Evolutionary conservation across 2,888 invertebrate genomes (phyloP), one percentile per base, ranked within the genome.

Genomic region (Athalia cordata): DNA sequence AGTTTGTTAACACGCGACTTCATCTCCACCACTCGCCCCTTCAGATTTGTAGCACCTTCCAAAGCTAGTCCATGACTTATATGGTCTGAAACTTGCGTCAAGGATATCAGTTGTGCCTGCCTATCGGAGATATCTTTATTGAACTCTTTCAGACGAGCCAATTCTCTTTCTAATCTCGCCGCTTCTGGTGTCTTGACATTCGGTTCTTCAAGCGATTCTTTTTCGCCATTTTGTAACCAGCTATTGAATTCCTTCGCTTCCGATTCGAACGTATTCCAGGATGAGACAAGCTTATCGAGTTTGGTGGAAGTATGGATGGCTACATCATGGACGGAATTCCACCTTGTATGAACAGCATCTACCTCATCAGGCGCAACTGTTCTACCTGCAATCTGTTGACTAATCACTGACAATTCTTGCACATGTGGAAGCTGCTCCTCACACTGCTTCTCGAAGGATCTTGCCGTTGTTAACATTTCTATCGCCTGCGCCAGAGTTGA

Each of bases 51-150:
- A 0, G 95, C 94, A 5, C 96, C 96, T 89, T 97, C 97, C 0
- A 96, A 93, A 59, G 95, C 94, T 72, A 97, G 91, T 81, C 93
- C 93, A 84, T 96, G 94, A 79, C 95, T 94, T 43, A 97, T 94
- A 78, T 94, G 94, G 87, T 97, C 97, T 81, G 95, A 95, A 66
- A 93, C 93, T 88, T 97, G 96, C 0, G 95, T 95, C 64, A 97
- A 89, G 0, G 94, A 93, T 61, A 96, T 95, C 65, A 97, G 91
- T 88, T 96, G 96, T 0, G 96, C 95, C 90, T 96, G 96, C 84
- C 97, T 96, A 86, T 96, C 95, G 0, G 95, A 95, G 82, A 98
- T 94, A 87, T 97, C 96, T 85, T 96, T 96, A 82, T 95, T 96
- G 81, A 95, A 94, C 0, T 95, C 95, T 88, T 96, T 96, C 0